These are phyloP conservation scores for Paradoxurus hermaphroditus DNA, from an alignment of 2,113 vertebrate species.

Conservation along the genomic window DNA sequence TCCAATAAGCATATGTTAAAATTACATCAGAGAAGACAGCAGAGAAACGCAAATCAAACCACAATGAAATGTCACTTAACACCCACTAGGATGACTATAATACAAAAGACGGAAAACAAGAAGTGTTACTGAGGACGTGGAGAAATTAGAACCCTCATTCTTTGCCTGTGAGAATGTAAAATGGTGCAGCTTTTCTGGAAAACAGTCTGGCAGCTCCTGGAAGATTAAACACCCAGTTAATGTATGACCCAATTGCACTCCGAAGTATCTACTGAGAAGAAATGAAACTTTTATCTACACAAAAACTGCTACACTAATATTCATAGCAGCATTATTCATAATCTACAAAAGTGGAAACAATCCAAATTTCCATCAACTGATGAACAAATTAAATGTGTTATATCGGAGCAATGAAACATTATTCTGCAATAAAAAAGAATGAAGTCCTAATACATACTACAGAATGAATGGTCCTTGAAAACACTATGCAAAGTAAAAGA, in stretches of 20 bases:
- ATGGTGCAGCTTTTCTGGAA: background rate
- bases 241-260: background rate
- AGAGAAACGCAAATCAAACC: background rate
- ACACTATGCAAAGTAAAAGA: background rate
- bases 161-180: background rate
- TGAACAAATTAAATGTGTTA: background rate
- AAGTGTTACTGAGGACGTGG: background rate
- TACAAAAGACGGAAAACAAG: background rate
- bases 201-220: background rate
- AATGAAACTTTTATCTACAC: background rate
- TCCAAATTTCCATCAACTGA: background rate
- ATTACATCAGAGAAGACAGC: background rate
- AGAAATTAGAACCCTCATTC: background rate
- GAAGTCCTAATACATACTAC: background rate
- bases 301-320: background rate
- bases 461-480: background rate
- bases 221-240: background rate
- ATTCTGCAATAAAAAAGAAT: background rate
- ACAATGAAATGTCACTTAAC: background rate
- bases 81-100: background rate
- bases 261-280: background rate
- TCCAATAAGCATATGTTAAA: background rate
- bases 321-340: background rate
- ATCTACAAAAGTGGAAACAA: background rate
- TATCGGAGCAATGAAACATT: background rate